phyloP scores from a whole-genome alignment of 2,888 invertebrate species.

The Drosophila neotestacea region DNA sequence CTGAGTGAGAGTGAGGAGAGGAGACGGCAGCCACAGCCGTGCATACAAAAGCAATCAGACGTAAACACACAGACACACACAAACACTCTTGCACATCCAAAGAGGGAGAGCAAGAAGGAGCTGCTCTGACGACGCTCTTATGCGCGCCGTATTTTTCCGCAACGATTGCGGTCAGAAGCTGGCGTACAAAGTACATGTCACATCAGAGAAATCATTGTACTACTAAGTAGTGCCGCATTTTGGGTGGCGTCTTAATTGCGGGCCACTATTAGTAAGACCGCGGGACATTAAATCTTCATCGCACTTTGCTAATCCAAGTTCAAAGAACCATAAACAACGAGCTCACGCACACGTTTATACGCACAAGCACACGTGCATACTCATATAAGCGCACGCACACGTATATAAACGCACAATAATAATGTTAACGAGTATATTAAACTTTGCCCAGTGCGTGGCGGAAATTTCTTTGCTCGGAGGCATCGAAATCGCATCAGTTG shows the following conservation, averaged over 20 bases:
- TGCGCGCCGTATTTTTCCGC: slow-evolving; percentile 60
- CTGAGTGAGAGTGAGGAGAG: slow-evolving; percentile 20
- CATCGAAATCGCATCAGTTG: slow-evolving; percentile 83
- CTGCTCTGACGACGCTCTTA: slow-evolving; percentile 43
- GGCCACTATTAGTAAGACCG: slow-evolving; percentile 31
- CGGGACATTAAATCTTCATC: slow-evolving; percentile 8
- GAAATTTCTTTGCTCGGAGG: slow-evolving; percentile 83
- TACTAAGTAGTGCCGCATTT: slow-evolving; percentile 18
- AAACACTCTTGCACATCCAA: not conserved
- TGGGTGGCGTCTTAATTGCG: slow-evolving; percentile 25
- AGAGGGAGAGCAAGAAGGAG: slow-evolving; percentile 33
- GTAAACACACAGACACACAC: slow-evolving; percentile 34
- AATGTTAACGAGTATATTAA: slow-evolving; percentile 77
- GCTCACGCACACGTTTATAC: slow-evolving; percentile 7
- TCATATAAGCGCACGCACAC: slow-evolving; percentile 10
- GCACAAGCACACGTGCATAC: slow-evolving; percentile 8
- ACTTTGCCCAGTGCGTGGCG: slow-evolving; percentile 80
- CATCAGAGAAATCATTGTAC: slow-evolving; percentile 26
- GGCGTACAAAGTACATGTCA: slow-evolving; percentile 45
- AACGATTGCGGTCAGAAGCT: slow-evolving; percentile 47
- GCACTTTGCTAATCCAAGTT: slow-evolving; percentile 11
- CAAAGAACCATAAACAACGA: slow-evolving; percentile 7
- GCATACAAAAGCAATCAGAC: slow-evolving; percentile 40
- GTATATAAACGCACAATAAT: slow-evolving; percentile 11
- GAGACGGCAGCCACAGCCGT: slow-evolving; percentile 22